A percentile compares a stretch with the other conserved stretches of the same genome.
phyloP scores from a whole-genome alignment of 2,888 invertebrate species.

The Gandaritis pyraliata region DNA sequence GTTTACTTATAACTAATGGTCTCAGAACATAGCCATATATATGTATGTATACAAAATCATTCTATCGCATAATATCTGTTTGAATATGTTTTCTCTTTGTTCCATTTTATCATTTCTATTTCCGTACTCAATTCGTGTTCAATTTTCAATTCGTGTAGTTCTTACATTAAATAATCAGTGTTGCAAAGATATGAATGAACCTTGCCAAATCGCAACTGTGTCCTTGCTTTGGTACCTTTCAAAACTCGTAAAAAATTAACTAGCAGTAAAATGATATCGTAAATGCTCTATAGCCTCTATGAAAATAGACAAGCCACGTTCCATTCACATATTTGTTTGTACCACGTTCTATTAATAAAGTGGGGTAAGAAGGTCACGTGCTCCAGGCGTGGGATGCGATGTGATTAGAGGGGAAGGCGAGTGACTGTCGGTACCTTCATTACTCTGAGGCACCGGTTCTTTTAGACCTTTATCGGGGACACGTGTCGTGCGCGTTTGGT shows the following conservation, averaged over 20 bases:
- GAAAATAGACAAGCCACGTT: slow-evolving; percentile 35
- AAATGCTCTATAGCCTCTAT: slow-evolving; percentile 23
- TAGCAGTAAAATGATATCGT: slow-evolving; percentile 37
- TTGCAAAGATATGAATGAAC: slow-evolving; percentile 10
- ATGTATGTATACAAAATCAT: too few species aligned
- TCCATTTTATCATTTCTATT: neutral
- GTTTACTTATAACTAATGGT: too few species aligned
- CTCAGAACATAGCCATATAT: too few species aligned
- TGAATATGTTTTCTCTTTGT: neutral
- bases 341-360: slow-evolving; percentile 26
- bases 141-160: slow-evolving; percentile 1
- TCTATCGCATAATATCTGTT: too few species aligned
- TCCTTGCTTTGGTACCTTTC: slow-evolving; percentile 23
- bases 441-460: slow-evolving; percentile 1
- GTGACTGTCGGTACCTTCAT: slow-evolving; percentile 1
- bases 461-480: slow-evolving; percentile 5
- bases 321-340: slow-evolving; percentile 20
- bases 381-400: slow-evolving; percentile 13
- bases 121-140: too few species aligned
- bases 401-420: slow-evolving; percentile 13
- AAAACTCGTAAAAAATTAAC: slow-evolving; percentile 31
- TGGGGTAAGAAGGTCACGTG: slow-evolving; percentile 30
- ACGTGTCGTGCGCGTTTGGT: slow-evolving; percentile 20
- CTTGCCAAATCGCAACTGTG: slow-evolving; percentile 8
- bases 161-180: slow-evolving; percentile 10